Conservation (phyloP, 2,888 invertebrate genomes). For the Ametastegia equiseti region DNA sequence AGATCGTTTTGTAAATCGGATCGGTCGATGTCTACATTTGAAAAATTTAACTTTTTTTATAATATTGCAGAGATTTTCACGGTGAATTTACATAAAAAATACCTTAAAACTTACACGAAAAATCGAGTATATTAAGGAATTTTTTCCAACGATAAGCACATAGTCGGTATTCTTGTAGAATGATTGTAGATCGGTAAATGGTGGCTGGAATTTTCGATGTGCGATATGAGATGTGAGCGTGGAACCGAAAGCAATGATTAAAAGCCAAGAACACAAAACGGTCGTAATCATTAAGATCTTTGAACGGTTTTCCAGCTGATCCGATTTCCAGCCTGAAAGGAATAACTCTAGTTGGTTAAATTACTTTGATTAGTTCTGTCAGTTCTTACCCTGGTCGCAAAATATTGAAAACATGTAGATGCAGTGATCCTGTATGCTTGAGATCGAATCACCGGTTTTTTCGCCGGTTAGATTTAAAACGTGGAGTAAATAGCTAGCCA, state of each 20-base stretch:
- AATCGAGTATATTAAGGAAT: conserved; percentile 46
- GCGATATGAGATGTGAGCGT: conserved; percentile 58
- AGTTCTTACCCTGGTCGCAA: too few relatives aligned
- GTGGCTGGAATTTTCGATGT: conserved; percentile 50
- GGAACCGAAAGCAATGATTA: conserved; percentile 55
- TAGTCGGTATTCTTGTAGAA: conserved; percentile 56
- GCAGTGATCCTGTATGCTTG: too few relatives aligned
- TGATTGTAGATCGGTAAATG: conserved; percentile 56
- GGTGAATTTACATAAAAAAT: background rate
- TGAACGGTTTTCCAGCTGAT: background rate
- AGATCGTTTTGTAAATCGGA: background rate
- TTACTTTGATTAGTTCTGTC: too few relatives aligned
- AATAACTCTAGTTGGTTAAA: background rate
- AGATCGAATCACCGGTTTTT: too few relatives aligned
- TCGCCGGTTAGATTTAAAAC: too few relatives aligned
- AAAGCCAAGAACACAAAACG: conserved; percentile 51
- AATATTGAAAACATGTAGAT: too few relatives aligned
- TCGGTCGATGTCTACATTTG: background rate
- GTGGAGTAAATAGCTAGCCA: too few relatives aligned
- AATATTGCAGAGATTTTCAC: background rate
- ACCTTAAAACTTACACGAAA: conserved; percentile 52
- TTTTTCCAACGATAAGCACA: conserved; percentile 48
- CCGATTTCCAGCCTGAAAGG: background rate
- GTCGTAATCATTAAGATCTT: background rate
- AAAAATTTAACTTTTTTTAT: background rate